phyloP scores from a whole-genome alignment of 2,797 vertebrate genomes.

The Pagetopsis macropterus region DNA sequence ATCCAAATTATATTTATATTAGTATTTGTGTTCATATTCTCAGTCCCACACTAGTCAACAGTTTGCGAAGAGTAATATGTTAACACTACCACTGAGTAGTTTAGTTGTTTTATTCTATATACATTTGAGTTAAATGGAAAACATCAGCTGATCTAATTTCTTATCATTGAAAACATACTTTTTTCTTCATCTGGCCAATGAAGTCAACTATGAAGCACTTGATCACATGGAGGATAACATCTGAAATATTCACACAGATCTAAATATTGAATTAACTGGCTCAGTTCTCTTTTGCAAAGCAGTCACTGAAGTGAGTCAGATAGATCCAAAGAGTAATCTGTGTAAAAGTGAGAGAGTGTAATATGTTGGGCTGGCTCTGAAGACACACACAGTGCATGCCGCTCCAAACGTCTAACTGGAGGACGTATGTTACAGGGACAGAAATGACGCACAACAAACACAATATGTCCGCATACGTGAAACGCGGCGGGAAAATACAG shows the following conservation, averaged over 20 bases:
- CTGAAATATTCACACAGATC: background rate
- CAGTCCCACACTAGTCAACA: no score
- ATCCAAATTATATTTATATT: no score
- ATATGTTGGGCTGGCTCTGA: background rate
- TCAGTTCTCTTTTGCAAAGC: no score
- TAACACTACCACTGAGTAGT: no score
- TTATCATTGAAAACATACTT: no score
- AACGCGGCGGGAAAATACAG: slow-evolving; percentile 21
- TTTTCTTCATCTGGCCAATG: background rate
- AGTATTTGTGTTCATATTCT: no score
- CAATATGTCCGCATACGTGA: slow-evolving; percentile 34
- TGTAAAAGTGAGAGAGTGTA: background rate
- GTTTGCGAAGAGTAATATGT: no score
- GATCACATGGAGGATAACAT: background rate
- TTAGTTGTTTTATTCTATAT: no score
- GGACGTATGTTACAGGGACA: slow-evolving; percentile 11
- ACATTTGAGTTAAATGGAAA: background rate
- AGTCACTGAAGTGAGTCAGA: no score
- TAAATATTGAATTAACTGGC: background rate
- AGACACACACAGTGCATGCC: no score
- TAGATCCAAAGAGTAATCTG: background rate
- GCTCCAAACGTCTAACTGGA: slow-evolving; percentile 6
- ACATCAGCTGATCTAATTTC: background rate
- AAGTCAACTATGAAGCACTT: background rate
- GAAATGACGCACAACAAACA: slow-evolving; percentile 35